These are phyloP conservation scores for Mesoligia furuncula DNA, from an alignment of 2,888 invertebrate genomes.

Conservation along the genomic window DNA sequence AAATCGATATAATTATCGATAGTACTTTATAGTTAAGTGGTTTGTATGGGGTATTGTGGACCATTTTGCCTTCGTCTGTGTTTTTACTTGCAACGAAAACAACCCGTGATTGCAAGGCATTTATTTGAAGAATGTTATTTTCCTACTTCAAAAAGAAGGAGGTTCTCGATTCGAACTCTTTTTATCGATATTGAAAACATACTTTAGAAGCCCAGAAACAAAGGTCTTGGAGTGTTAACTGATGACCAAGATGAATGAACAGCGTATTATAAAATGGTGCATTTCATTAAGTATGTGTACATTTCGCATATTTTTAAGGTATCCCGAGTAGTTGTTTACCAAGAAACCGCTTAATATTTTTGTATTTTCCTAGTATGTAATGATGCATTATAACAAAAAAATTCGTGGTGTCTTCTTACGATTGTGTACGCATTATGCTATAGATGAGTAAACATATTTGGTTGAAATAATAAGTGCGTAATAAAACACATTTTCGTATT, in stretches of 20 bases:
- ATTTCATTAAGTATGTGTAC: constrained; percentile 79
- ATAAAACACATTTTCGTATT: constrained; percentile 90
- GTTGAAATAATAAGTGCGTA: constrained; percentile 91
- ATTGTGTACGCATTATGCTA: constrained; percentile 89
- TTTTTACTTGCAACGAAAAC: constrained; percentile 11
- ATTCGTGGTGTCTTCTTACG: constrained; percentile 87
- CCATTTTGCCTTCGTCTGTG: constrained; percentile 1
- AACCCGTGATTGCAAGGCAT: constrained; percentile 13
- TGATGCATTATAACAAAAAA: constrained; percentile 78
- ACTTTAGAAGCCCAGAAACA: constrained; percentile 64
- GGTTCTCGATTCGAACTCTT: background rate
- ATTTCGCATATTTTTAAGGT: constrained; percentile 79
- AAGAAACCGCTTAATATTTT: constrained; percentile 89
- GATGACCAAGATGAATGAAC: constrained; percentile 77
- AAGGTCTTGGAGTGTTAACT: constrained; percentile 86
- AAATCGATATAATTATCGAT: constrained; percentile 8
- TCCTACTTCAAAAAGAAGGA: background rate
- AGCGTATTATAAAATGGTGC: constrained; percentile 82
- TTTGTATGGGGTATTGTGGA: background rate
- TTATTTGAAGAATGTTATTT: constrained; percentile 5
- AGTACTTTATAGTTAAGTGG: too few relatives aligned
- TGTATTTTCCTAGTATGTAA: constrained; percentile 90
- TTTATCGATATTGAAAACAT: constrained; percentile 34
- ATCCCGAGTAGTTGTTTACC: constrained; percentile 82
- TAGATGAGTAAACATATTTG: constrained; percentile 89